Evolutionary conservation across 2,113 vertebrate species (phyloP), one percentile per base, ranked within the genome.

Genomic region (Neoarius graeffei): DNA sequence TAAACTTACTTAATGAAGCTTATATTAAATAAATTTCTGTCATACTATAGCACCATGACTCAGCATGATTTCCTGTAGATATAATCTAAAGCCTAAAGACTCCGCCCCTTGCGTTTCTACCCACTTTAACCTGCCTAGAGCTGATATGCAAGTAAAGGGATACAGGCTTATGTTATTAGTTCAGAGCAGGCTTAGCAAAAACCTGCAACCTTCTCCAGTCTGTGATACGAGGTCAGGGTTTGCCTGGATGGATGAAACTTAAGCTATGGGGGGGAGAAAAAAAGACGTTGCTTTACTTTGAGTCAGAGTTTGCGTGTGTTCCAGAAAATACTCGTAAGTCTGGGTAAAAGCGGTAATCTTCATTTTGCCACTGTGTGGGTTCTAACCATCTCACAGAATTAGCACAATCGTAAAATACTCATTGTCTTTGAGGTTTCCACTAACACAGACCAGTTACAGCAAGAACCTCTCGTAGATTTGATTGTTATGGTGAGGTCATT

Each of bases 371-470:
- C 27, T 79, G 76, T 79, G 74, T n/a, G 74, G 76, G 27, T n/a
- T 56, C 52, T 27, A 79, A 54, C 76, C 52, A n/a, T 54, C 52
- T 56, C 50, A 79, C 25, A n/a, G 42, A 79, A 79, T 7, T 17
- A n/a, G 23, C 25, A 79, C n/a, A 79, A 79, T 54, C 74, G 25
- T 54, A 79, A 79, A 79, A 35, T 79, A 54, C 50, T 54, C 25
- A 25, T 77, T n/a, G 48, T n/a, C 74, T 79, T 54, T 76, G 50
- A 54, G 74, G 48, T 54, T 79, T 79, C 74, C 48, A 13, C 11
- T 77, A 77, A n/a, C 50, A n/a, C 50, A n/a, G 42, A n/a, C 48
- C 74, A n/a, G 74, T 77, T 77, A 77, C 48, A 77, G 76, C 50
- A 56, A 54, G 52, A 56, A 56, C 25, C 42, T 73, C 27, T 42